Evolutionary conservation across 2,888 invertebrate genomes (phyloP).

Genomic region (Caenorhabditis afra): DNA sequence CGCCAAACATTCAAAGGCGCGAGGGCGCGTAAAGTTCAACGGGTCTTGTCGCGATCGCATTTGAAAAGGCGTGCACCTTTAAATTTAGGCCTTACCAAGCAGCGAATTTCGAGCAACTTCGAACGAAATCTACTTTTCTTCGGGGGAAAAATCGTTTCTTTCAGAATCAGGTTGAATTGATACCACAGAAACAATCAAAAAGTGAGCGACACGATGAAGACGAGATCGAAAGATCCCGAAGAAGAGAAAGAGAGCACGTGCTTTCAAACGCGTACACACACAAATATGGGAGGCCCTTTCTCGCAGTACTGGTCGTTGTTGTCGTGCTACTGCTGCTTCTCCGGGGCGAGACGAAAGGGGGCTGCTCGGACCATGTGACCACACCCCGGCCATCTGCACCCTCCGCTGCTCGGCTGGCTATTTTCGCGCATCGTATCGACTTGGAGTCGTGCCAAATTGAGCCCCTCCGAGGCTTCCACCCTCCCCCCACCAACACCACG

Average conservation of each 20-base stretch:
- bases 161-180: no score
- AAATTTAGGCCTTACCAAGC: no score
- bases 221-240: neutral
- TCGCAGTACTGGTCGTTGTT: slow-evolving; percentile 42
- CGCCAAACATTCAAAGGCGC: slow-evolving; percentile 13
- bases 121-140: no score
- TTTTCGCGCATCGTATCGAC: slow-evolving; percentile 55
- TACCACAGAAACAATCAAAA: no score
- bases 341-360: neutral
- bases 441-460: slow-evolving; percentile 59
- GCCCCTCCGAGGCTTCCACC: slow-evolving; percentile 11
- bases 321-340: slow-evolving; percentile 9
- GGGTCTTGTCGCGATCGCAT: neutral
- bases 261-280: slow-evolving; percentile 16
- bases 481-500: slow-evolving; percentile 23
- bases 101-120: no score
- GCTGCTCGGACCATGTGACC: slow-evolving; percentile 55
- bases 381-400: slow-evolving; percentile 48
- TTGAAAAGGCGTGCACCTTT: slow-evolving; percentile 1
- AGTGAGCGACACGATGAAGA: no score
- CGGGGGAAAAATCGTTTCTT: no score
- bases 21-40: slow-evolving; percentile 3
- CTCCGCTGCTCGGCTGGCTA: slow-evolving; percentile 34
- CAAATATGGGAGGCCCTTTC: slow-evolving; percentile 37
- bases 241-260: slow-evolving; percentile 15